Percentiles rank a stretch among this genome's conserved stretches.
Evolutionary conservation across 2,113 vertebrate species (phyloP).

Genomic region (Xiphorhynchus elegans): DNA sequence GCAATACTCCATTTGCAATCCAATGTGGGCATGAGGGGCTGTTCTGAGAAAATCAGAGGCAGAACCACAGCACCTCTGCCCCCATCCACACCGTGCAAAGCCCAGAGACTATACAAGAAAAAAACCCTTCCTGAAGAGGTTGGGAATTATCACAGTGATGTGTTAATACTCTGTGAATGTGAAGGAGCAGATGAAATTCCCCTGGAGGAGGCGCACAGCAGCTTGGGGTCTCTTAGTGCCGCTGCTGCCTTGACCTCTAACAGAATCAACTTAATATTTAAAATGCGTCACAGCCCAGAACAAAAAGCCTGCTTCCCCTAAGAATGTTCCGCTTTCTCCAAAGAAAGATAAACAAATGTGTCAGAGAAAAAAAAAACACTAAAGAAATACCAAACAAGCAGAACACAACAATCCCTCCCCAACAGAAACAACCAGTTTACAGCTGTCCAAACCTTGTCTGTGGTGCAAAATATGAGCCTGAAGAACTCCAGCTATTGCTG

Average conservation of each 20-base stretch:
- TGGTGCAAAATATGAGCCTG: not conserved
- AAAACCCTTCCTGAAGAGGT: not conserved
- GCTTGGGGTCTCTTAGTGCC: not conserved
- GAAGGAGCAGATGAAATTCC: not conserved
- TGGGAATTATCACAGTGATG: not conserved
- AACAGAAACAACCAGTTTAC: slow-evolving; percentile 23
- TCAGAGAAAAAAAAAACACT: not conserved
- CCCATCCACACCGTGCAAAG: fast-evolving
- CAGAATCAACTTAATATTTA: not conserved
- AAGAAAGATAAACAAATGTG: not conserved
- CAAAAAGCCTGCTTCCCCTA: not conserved
- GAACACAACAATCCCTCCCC: not conserved
- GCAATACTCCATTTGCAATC: not conserved
- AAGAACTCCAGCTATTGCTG: not conserved
- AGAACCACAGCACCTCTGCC: not conserved
- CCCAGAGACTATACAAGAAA: not conserved
- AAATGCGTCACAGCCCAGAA: not conserved
- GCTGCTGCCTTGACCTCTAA: not conserved
- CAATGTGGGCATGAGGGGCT: fast-evolving
- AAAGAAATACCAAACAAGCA: not conserved
- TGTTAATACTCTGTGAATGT: not conserved
- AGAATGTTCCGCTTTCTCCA: slow-evolving; percentile 20
- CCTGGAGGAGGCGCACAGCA: not conserved
- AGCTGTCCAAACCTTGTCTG: slow-evolving; percentile 40
- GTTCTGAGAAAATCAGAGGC: not conserved